These are phyloP conservation scores for Palythoa heliodiscus DNA, from an alignment of 92 coral and sea anemone species.

Conservation along the genomic window DNA sequence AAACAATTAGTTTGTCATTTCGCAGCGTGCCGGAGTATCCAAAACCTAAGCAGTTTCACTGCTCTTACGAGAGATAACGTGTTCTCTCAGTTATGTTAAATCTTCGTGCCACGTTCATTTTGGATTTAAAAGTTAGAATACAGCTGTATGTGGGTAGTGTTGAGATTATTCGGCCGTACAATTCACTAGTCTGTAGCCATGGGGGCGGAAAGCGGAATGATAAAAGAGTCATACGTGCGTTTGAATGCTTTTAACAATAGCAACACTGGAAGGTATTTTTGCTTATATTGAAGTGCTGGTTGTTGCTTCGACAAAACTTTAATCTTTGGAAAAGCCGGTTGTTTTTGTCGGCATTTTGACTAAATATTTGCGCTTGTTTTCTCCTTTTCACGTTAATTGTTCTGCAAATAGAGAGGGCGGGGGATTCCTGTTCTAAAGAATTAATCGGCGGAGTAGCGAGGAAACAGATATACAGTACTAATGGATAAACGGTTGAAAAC, in stretches of 20 bases:
- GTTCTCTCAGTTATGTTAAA: neutral
- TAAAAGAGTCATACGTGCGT: neutral
- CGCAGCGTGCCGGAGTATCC: neutral
- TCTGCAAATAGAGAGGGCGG: constrained; percentile 41
- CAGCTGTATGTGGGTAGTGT: neutral
- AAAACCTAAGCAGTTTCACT: neutral
- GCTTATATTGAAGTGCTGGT: constrained; percentile 20
- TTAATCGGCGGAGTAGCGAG: constrained; percentile 45
- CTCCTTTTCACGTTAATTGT: constrained; percentile 31
- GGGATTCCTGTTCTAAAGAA: neutral
- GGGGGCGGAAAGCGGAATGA: constrained; percentile 31
- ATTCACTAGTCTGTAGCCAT: constrained; percentile 6
- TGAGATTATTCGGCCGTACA: neutral
- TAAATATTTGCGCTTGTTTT: constrained; percentile 12
- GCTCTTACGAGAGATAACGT: neutral
- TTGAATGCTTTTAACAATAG: constrained; percentile 20
- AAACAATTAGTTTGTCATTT: neutral
- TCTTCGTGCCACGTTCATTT: neutral
- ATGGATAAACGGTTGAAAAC: constrained; percentile 11
- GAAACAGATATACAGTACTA: constrained; percentile 5
- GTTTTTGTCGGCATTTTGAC: constrained; percentile 31
- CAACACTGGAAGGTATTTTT: constrained; percentile 18
- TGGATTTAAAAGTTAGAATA: neutral
- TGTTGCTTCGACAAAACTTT: constrained; percentile 31
- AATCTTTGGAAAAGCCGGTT: constrained; percentile 37